Base-by-base conservation (phyloP, 2,888 invertebrate species). In the Disparrhopalites patrizii region DNA sequence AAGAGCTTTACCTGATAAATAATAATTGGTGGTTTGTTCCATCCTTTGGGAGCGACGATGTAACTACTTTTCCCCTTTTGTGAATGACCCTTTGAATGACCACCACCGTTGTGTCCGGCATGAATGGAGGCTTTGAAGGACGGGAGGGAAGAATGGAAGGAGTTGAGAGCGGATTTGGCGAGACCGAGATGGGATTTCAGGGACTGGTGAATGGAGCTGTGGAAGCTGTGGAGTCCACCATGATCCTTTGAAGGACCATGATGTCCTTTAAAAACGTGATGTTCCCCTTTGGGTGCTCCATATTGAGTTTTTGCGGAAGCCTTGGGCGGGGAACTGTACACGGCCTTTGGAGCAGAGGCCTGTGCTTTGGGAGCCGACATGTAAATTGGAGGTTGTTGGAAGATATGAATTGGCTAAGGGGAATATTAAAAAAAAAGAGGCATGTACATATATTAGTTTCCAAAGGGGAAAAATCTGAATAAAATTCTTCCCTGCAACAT, bases 11-110 rank as follows among this genome's bases (percentile, higher is more conserved):
- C 47, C 66, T 79, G 78, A 70, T 79, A 79, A 67, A 79, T 78
- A 55, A 79, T 78, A 55, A 79, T 78, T 33, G 78, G 78, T n/a
- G 78, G 77, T 66, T 78, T 78, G 65, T 76, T 73, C 71, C 75
- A 75, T 23, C 75, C 76, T 50, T 76, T 76, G 5, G 77, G 77
- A 10, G 77, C 77, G 31, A 77, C 74, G 1, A 58, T 40, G 25
- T 65, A 65, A 20, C 20, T 55, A 5, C 28, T 18, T 31, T 47
- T 28, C 50, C 70, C 63, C 52, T 72, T 73, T 30, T 66, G 55
- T 8, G 62, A 63, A 36, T 33, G 64, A 47, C 13, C 51, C 28
- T 56, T 51, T 33, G 55, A 62, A 52, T 54, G 67, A 20, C 33
- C 31, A 7, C 64, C 36, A 10, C 23, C 13, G 47, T 13, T 47